Evolutionary conservation across 2,888 invertebrate species (phyloP).

Genomic region (Malacosoma neustria): DNA sequence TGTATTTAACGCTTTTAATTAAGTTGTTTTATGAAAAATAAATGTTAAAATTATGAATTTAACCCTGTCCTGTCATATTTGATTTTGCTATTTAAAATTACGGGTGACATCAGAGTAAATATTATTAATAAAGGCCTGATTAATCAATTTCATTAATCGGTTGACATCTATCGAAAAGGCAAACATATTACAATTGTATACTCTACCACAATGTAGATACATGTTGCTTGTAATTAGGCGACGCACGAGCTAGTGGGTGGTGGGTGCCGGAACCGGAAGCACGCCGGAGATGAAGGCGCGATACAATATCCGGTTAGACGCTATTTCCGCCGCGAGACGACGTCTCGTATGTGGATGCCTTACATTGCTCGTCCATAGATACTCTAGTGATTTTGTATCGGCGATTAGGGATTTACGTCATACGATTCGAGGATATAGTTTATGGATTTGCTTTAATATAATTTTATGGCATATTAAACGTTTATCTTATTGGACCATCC

Average conservation of each 20-base stretch:
- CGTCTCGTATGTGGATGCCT: constrained; percentile 50
- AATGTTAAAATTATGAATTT: no score
- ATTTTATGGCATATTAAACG: constrained; percentile 1
- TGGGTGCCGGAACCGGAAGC: constrained; percentile 63
- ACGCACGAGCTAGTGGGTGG: constrained; percentile 44
- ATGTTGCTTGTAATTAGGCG: constrained; percentile 61
- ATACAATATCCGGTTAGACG: constrained; percentile 75
- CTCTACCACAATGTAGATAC: no score
- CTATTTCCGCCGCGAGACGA: constrained; percentile 70
- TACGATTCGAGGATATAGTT: constrained; percentile 4
- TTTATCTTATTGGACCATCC: background rate
- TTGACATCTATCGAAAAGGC: no score
- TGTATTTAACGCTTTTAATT: no score
- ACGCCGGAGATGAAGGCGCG: constrained; percentile 74
- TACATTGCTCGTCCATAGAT: constrained; percentile 25
- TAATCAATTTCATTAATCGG: no score
- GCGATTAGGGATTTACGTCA: constrained; percentile 21
- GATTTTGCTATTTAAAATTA: no score
- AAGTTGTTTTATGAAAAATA: no score
- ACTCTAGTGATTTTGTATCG: constrained; percentile 26
- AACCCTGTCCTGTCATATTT: no score
- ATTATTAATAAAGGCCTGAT: no score
- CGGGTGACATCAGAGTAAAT: no score
- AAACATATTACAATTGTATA: no score
- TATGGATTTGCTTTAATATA: constrained; percentile 1